Evolutionary conservation across 2,888 invertebrate species (phyloP), one percentile per base, ranked within the genome.

Genomic region (Drosophila barbarae): DNA sequence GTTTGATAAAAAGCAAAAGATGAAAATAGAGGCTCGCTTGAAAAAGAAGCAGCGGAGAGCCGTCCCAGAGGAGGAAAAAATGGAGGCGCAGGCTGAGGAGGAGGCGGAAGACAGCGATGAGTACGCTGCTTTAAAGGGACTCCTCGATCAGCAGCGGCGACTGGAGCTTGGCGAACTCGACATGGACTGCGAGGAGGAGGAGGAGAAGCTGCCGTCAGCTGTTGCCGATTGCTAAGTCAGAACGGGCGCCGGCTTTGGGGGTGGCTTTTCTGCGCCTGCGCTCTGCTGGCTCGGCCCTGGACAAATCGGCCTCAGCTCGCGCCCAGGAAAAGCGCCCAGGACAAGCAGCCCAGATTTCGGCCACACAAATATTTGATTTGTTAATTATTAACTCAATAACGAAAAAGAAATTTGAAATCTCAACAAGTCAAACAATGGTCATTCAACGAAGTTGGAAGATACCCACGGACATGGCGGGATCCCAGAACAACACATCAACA

Each of bases 391-490:
- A 34, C 23, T 13, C 13, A 21, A 21, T 18, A 38, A 49, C 39
- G 3, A n/a, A 67, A 28, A 32, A n/a, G 3, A 15, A 46, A 28
- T 18, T 21, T 5, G 1, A 21, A 32, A 50, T 46, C 18, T 32
- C 5, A 46, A 32, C 47, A 28, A 32, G 3, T 6, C 59, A 42
- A 34, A 47, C 38, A 15, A 89, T 90, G 89, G 89, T 89, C 12
- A 90, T 89, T 58, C 89, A 89, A 78, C 85, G 89, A 36, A 87
- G 83, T 76, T 89, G 90, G 90, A 89, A 89, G 71, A 85, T 87
- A 56, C 82, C 87, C 46, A 86, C 83, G 57, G 88, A 87, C 57
- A 61, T 77, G 49, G 79, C 77, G 6, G 77, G 84, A 39, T 84
- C 84, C n/a, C 73, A 64, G 6, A 68, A 64, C 50, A 72, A 65